Evolutionary conservation across 2,888 invertebrate genomes (phyloP), one percentile per base, ranked within the genome.

Genomic region (Dasysyrphus tricinctus): DNA sequence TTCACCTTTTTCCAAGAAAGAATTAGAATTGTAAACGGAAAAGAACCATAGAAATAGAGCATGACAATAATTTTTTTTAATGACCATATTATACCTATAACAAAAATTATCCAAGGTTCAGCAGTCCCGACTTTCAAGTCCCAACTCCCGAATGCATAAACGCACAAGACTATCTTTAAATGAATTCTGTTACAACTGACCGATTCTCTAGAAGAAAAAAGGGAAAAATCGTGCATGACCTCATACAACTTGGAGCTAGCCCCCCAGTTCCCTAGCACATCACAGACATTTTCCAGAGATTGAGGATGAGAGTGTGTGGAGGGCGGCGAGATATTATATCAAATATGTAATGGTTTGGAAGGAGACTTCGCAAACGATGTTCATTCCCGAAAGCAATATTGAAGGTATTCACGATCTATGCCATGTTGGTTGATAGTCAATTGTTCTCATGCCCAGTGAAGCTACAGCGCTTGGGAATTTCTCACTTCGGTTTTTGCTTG

Each of bases 401-500:
- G 76, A 80, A 70, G 57, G 57, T 61, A 81, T 77, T 78, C 82
- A 82, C 78, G 82, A 73, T 78, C 72, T 59, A 54, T 78, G 72
- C 57, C 81, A 73, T 82, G 73, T 70, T 70, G 56, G 79, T 65
- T 80, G 80, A 77, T 72, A 77, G 81, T 81, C 81, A 75, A 84
- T 80, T 84, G 74, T 65, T 78, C 61, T 39, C 39, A 78, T 44
- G 49, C 69, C 47, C 69, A n/a, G 51, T 57, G 59, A 47, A 65
- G 49, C 59, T 34, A 69, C 29, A 29, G 49, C 7, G 29, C 59
- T 74, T 74, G 59, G 16, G 80, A 74, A 69, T 61, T 74, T 79
- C 78, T 57, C 72, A 69, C 57, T 69, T 39, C 69, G 74, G 69
- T 54, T 14, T 24, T 70, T 16, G 9, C 44, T 72, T 80, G 65